Conservation (phyloP, 2,797 vertebrate species). For the Vultur gryphus region DNA sequence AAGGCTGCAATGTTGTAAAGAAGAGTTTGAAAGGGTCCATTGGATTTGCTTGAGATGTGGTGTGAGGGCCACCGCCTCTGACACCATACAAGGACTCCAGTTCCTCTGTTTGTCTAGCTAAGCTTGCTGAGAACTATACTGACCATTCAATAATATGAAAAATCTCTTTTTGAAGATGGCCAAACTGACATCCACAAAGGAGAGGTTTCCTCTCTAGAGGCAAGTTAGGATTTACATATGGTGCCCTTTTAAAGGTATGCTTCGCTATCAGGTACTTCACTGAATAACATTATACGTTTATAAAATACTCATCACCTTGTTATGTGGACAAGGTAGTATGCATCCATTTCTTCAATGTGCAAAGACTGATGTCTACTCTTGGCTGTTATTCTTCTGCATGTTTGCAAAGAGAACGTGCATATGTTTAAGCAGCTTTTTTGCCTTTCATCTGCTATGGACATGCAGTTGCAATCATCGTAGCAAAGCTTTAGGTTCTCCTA, state of each 20-base stretch:
- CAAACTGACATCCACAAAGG: conserved; percentile 17
- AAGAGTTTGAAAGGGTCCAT: background rate
- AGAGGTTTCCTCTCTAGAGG: conserved; percentile 27
- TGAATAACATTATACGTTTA: background rate
- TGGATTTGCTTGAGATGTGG: background rate
- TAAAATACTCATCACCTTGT: background rate
- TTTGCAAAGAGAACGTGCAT: background rate
- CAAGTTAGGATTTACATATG: conserved; percentile 9
- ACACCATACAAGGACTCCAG: background rate
- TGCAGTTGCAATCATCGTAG: background rate
- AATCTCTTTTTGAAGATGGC: conserved; percentile 37
- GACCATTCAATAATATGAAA: background rate
- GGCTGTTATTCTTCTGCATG: conserved; percentile 26
- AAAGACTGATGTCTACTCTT: background rate
- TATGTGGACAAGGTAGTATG: background rate
- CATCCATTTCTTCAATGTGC: background rate
- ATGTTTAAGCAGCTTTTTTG: background rate
- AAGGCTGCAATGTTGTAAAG: background rate
- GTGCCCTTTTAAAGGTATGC: conserved; percentile 4
- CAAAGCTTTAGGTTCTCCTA: background rate
- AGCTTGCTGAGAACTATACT: background rate
- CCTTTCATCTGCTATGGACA: background rate
- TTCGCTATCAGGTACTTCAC: background rate
- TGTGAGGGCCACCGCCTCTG: no score
- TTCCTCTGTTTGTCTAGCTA: background rate